These are phyloP conservation scores for Bubo blakistoni DNA, from an alignment of 2,113 vertebrate genomes.

Conservation along the genomic window DNA sequence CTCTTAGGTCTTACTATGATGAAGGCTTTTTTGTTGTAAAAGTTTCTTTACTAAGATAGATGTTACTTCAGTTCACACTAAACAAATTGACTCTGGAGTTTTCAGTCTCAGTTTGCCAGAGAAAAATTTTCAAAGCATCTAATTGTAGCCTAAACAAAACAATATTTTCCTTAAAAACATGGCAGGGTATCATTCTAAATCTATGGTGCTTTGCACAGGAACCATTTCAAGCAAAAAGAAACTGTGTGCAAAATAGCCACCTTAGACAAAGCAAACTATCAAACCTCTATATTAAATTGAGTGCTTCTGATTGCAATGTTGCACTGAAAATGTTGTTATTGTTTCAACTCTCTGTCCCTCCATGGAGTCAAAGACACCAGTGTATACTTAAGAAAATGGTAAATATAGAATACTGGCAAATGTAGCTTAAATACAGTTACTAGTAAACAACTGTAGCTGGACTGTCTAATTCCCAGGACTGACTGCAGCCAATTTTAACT, in stretches of 20 bases:
- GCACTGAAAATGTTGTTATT: background rate
- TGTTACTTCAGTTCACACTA: slow-evolving; percentile 50
- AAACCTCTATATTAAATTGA: background rate
- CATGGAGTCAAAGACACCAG: background rate
- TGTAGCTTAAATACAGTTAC: background rate
- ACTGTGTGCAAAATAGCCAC: background rate
- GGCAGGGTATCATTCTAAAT: slow-evolving; percentile 1
- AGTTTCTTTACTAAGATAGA: slow-evolving; percentile 9
- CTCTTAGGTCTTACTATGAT: background rate
- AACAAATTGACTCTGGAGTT: slow-evolving; percentile 34
- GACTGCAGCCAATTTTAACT: background rate
- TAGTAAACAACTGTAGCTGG: background rate
- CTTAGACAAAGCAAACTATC: slow-evolving; percentile 20
- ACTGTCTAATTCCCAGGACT: slow-evolving; percentile 11
- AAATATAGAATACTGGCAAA: background rate
- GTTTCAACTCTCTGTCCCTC: background rate
- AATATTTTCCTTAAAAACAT: slow-evolving; percentile 50
- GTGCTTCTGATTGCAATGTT: background rate
- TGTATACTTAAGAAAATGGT: background rate
- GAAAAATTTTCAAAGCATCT: slow-evolving; percentile 54
- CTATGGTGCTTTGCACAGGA: slow-evolving; percentile 21
- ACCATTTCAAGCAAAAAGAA: slow-evolving; percentile 7
- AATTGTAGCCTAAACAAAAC: slow-evolving; percentile 64
- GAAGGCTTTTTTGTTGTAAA: background rate
- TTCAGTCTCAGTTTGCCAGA: slow-evolving; percentile 36